Conservation (phyloP, 2,797 vertebrate genomes). For the Bufotes viridis region DNA sequence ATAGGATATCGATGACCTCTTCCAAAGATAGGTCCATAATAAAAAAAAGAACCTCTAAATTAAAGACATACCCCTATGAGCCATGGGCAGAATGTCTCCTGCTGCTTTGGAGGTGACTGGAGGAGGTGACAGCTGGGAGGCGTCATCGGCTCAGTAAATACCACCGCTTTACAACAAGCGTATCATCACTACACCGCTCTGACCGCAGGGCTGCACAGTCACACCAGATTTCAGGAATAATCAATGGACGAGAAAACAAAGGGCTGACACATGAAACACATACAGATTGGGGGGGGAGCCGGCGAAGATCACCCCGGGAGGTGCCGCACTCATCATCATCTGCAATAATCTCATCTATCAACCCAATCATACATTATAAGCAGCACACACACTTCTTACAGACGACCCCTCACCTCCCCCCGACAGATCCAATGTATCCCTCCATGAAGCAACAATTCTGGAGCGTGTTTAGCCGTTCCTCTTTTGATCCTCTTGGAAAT, state of each 20-base stretch:
- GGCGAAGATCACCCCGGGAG: background rate
- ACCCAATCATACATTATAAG: background rate
- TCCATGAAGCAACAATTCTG: no score
- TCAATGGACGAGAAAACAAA: slow-evolving; percentile 32
- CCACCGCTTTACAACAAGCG: background rate
- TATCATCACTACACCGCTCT: background rate
- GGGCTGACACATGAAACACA: slow-evolving; percentile 15
- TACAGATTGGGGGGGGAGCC: background rate
- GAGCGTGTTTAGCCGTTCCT: no score
- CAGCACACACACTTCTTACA: background rate
- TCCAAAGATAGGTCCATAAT: no score
- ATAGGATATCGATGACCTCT: no score
- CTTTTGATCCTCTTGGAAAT: no score
- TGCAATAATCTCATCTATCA: no score
- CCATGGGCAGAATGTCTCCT: background rate
- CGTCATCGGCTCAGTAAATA: background rate
- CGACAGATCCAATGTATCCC: no score
- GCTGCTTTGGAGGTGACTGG: background rate
- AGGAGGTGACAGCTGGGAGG: background rate
- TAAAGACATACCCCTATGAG: no score
- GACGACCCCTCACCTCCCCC: slow-evolving; percentile 9
- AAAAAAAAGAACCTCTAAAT: no score
- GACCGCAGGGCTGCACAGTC: slow-evolving; percentile 22
- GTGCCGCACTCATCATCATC: no score
- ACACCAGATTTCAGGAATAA: slow-evolving; percentile 54